Percentiles rank a stretch among this genome's conserved stretches.
These are phyloP conservation scores for Crax fasciolata DNA, from an alignment of 2,797 vertebrate genomes.

Conservation along the genomic window DNA sequence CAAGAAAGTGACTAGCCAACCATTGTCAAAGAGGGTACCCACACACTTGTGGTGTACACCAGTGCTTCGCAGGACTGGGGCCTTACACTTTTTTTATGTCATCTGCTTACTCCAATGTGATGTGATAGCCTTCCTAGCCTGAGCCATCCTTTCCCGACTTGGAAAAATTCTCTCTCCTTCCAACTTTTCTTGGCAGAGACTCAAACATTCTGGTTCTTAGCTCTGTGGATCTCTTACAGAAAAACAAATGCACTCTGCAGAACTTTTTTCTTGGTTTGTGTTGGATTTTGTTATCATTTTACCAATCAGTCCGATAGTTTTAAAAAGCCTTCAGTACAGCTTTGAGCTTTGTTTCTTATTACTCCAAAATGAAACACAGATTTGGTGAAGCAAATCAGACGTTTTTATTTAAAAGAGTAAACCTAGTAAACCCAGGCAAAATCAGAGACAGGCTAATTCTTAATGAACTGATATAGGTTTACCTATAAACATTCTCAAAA, in stretches of 20 bases:
- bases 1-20: not conserved
- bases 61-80: not conserved
- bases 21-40: not conserved
- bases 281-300: not conserved
- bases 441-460: not conserved
- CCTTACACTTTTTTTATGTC: not conserved
- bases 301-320: not conserved
- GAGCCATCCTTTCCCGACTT: not conserved
- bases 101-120: not conserved
- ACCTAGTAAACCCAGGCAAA: not conserved
- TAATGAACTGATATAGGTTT: not conserved
- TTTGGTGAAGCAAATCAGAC: not conserved
- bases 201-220: not conserved
- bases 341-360: not conserved
- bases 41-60: too few relatives aligned
- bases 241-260: not conserved
- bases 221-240: not conserved
- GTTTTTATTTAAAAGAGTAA: not conserved
- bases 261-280: not conserved
- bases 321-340: not conserved
- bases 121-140: not conserved
- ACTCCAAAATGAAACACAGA: not conserved
- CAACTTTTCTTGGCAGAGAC: not conserved
- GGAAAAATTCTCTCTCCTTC: not conserved
- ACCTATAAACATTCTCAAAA: not conserved